phyloP scores from a whole-genome alignment of 2,888 invertebrate species.

The Caenorhabditis becei region DNA sequence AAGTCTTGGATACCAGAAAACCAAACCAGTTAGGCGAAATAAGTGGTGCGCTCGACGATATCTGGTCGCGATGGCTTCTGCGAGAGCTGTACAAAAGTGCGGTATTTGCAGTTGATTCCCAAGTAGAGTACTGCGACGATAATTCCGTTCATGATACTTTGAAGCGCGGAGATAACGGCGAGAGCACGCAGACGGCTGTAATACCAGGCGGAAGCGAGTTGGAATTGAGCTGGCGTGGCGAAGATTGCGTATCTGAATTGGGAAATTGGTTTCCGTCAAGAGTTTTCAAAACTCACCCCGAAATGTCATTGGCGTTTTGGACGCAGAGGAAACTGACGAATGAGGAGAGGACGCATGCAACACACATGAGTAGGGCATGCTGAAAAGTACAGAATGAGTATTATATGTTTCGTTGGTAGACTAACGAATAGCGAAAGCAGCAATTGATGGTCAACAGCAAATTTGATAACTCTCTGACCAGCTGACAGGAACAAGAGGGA shows the following conservation, averaged over 20 bases:
- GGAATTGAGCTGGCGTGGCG: constrained; percentile 65
- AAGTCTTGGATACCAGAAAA: background rate
- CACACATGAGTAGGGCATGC: constrained; percentile 62
- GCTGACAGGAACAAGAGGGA: constrained; percentile 50
- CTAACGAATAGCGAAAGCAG: constrained; percentile 58
- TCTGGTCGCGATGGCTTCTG: constrained; percentile 51
- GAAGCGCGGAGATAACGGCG: constrained; percentile 54
- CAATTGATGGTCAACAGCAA: constrained; percentile 57
- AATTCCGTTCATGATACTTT: constrained; percentile 57
- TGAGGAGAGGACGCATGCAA: constrained; percentile 46
- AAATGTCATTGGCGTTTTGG: constrained; percentile 61
- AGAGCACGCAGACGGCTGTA: constrained; percentile 58
- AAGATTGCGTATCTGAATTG: constrained; percentile 57
- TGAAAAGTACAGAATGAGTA: constrained; percentile 34
- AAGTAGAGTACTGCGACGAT: constrained; percentile 63
- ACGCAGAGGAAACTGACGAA: constrained; percentile 62
- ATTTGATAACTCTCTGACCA: constrained; percentile 33
- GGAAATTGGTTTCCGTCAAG: background rate
- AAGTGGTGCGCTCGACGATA: constrained; percentile 57
- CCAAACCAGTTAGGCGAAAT: constrained; percentile 50
- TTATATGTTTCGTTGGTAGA: background rate
- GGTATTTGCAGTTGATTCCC: constrained; percentile 68
- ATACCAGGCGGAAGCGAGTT: constrained; percentile 69
- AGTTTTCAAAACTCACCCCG: constrained; percentile 16
- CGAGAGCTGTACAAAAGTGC: constrained; percentile 65